Base-by-base conservation (phyloP, 1,140 invertebrate species). In the Drosophila asahinai region DNA sequence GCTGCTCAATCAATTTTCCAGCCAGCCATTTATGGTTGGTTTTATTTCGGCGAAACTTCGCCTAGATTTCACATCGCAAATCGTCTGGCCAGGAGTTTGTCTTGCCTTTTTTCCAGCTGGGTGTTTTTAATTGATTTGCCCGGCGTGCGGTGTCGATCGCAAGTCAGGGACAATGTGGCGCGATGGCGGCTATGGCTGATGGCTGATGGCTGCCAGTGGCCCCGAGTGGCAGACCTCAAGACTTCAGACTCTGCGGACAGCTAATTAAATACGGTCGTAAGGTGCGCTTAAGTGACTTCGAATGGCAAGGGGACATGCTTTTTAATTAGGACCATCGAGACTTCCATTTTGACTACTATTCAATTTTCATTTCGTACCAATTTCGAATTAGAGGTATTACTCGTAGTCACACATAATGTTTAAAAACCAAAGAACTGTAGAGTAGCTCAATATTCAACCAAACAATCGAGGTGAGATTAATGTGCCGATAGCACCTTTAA, bases 1-100 rank as follows among this genome's bases (percentile, higher is more conserved):
- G 74, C 76, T 79, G 75, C 76, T 79, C 76, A 79, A 79, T 79
- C 76, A 79, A 79, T 79, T 79, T 70, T 70, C 62, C 62, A 77
- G 61, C 59, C 68, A 40, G 27, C 67, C 68, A 43, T 52, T 73
- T 74, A 61, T 74, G 68, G 71, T 30, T 43, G 67, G 19, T 42
- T 74, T 74, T 74, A 74, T 74, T 75, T 75, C 60, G 72, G 72
- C 71, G n/a, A 52, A 65, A 65, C 72, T 74, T 76, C 60, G 70
- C 51, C 59, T 58, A 55, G 60, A 76, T 77, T 77, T 77, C 55
- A 59, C 62, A 57, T 77, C 43, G 40, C 59, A 68, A 68, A 73
- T 71, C 67, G 67, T n/a, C 36, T n/a, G 70, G 52, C 66, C 67
- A 60, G 68, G 38, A 30, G 67, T 72, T n/a, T 48, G 67, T 49